phyloP scores from a whole-genome alignment of 2,113 vertebrate species.

The Psittacula cyanocephala region DNA sequence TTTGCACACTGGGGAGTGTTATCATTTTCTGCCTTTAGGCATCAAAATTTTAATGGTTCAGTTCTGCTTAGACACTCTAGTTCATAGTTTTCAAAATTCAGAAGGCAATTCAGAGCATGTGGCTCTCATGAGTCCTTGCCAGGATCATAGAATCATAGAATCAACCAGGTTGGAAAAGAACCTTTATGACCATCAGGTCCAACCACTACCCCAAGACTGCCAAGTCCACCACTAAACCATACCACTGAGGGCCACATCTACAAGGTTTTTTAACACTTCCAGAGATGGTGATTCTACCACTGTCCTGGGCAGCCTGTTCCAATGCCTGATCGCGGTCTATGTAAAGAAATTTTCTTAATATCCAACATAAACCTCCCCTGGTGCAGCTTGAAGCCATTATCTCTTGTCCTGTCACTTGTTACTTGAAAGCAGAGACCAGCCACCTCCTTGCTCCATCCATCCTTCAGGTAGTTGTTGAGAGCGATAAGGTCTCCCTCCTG shows the following conservation, averaged over 20 bases:
- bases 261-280: background rate
- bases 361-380: background rate
- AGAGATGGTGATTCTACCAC: background rate
- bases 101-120: background rate
- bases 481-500: background rate
- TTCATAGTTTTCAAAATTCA: background rate
- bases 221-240: background rate
- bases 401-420: background rate
- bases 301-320: background rate
- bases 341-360: background rate
- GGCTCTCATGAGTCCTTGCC: background rate
- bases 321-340: background rate
- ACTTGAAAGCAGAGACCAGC: background rate
- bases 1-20: background rate
- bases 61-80: background rate
- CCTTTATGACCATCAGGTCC: background rate
- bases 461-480: background rate
- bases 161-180: background rate
- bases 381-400: background rate
- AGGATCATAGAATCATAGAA: background rate
- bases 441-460: background rate
- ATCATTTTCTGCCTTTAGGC: background rate
- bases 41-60: background rate
- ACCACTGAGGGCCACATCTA: background rate
- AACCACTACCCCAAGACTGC: background rate